Base-by-base conservation (phyloP, 2,113 vertebrate genomes). In the Odontesthes bonariensis region DNA sequence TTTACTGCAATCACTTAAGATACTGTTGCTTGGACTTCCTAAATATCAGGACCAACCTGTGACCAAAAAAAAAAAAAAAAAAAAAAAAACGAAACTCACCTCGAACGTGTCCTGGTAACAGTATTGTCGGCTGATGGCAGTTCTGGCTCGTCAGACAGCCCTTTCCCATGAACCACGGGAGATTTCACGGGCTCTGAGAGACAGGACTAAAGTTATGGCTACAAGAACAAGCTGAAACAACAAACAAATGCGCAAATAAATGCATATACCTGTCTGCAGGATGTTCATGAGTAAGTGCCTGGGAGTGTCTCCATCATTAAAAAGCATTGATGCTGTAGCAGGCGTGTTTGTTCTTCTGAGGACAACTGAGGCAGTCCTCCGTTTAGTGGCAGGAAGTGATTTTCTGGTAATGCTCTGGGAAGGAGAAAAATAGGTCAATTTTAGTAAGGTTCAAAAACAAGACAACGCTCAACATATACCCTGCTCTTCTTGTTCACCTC, bases 241-340 rank as follows among this genome's bases (percentile, higher is more conserved):
- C 0, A 1, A 33, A 49, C 27, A 42, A 32, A 13, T 3, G 6
- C 0, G 20, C 1, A 8, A 10, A 8, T 22, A 7, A 0, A 9
- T 31, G 22, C 42, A 40, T 65, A 10, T n/a, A 93, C 94, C 93
- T 33, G 89, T 94, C 38, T 38, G 89, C 51, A 95, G 73, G 61
- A 95, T 93, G 27, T 92, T 91, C 80, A 23, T 88, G 47, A 94
- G 91, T 40, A 95, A 76, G 12, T 88, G 82, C n/a, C 94, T 88
- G 0, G 93, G 90, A n/a, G 94, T 93, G 42, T 91, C 68, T 42
- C 69, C 91, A 11, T 93, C 89, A 11, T 84, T 85, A 1, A 83
- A 74, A 16, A 89, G 31, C 33, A 81, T 0, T 0, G 91, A 83
- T 1, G 79, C 6, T 10, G 77, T 1, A 1, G 54, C 53, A 5